Evolutionary conservation across 2,888 invertebrate species (phyloP), one percentile per base, ranked within the genome.

Genomic region (Anticlea derivata): DNA sequence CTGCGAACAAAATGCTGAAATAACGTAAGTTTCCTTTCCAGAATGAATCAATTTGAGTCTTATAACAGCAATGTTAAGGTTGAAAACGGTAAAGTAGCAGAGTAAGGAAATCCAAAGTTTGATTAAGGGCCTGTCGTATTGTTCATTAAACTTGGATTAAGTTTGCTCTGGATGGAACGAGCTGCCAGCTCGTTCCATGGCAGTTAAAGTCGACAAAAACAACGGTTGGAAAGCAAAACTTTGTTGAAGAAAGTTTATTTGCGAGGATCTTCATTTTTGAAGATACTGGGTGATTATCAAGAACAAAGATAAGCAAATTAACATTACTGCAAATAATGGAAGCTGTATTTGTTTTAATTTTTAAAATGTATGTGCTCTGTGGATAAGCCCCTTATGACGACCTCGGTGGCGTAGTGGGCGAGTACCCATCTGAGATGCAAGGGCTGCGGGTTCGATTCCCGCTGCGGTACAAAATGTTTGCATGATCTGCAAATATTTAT

Each of bases 81-180:
- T 50, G 50, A 38, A 58, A 73, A 68, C 78, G 13, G 56, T 26
- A 26, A 57, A 60, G 41, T 33, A 31, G 34, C 1, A 46, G 64
- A 71, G 71, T 78, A 78, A 71, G 78, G 76, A 83, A 83, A 81
- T 84, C 73, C 85, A 85, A 90, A 88, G 88, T 91, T 91, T 91
- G 90, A 91, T 91, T 90, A 91, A 91, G 84, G 86, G 86, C 78
- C 90, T 89, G 91, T 91, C 91, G 86, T 86, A 88, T 89, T 91
- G 91, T 91, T 91, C 88, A 91, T 91, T 91, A 88, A 91, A 91
- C 87, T 90, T 91, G 89, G 89, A 91, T 91, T 91, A 86, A 91
- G 89, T 87, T 91, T 86, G 85, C 83, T 82, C 78, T 82, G 83
- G 77, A 75, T 83, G 78, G 75, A 92, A 92, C 91, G 91, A 92